These are phyloP conservation scores for Ramphastos sulfuratus DNA, from an alignment of 2,113 vertebrate genomes.

Conservation along the genomic window DNA sequence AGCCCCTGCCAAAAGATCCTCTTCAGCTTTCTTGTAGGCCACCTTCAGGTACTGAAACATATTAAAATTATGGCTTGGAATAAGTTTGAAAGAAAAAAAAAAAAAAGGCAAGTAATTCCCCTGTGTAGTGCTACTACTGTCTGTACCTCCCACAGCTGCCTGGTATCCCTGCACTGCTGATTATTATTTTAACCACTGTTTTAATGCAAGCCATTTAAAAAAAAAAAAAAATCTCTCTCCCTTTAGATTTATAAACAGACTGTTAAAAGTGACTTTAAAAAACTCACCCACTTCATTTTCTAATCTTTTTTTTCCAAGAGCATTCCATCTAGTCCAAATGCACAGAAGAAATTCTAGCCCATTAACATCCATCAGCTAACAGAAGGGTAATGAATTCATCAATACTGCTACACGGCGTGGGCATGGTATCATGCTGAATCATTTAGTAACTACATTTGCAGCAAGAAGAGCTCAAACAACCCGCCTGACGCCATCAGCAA, in stretches of 20 bases:
- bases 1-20: too few relatives aligned
- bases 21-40: too few relatives aligned
- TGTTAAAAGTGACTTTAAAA: neutral
- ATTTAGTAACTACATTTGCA: constrained; percentile 40
- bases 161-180: neutral
- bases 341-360: constrained; percentile 6
- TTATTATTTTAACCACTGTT: constrained; percentile 15
- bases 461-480: constrained; percentile 21
- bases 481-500: neutral
- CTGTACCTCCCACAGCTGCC: neutral
- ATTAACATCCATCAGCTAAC: constrained; percentile 51
- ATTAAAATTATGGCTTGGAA: neutral
- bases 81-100: neutral
- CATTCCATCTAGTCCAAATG: constrained; percentile 3
- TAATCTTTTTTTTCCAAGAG: neutral
- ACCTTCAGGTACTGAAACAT: too few relatives aligned
- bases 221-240: neutral
- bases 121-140: neutral
- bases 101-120: neutral
- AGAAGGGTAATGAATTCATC: constrained; percentile 41
- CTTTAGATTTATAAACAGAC: constrained; percentile 2
- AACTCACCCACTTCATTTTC: constrained; percentile 12
- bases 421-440: constrained; percentile 15
- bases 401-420: neutral
- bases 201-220: constrained; percentile 1